Evolutionary conservation across 37 sponge, comb jelly and placozoan genomes (phyloP), one percentile per base, ranked within the genome.

Genomic region (Chondrilla cf. caribensis): DNA sequence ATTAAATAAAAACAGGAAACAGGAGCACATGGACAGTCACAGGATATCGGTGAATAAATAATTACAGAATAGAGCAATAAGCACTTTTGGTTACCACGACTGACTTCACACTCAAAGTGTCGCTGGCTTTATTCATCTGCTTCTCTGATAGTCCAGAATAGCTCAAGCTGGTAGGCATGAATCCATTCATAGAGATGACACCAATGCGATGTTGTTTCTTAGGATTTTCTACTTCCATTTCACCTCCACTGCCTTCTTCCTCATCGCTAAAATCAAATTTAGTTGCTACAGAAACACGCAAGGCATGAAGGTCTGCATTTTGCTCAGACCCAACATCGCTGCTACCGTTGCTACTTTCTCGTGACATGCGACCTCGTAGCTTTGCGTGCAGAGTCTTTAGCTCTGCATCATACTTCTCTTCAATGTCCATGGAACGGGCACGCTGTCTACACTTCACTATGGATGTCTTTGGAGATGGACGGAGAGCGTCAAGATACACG

Each of bases 231-330:
- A 73, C 44, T 22, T 73, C 76, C 76, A 73, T 73, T 37, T 70
- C 71, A 29, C 39, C 31, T 32, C 36, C 76, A 40, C 76, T 73
- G 25, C 76, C 76, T 4, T 73, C 76, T 6, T 90, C 91, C 25
- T 90, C 91, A 43, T 90, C 91, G 38, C 91, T 90, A 42, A 86
- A 59, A 18, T 90, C 87, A 86, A 90, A 86, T 66, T 62, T 75
- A 0, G 84, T 65, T 17, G 83, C 81, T 7, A 84, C 44, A 0
- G 84, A 84, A 37, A 77, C 70, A n/a, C 84, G 68, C 22, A 89
- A 79, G 31, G 81, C 82, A 28, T 22, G 36, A 70, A 89, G 43
- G 24, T 89, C 90, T 26, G 25, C 22, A 4, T n/a, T 80, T 18
- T 73, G 79, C 38, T 88, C 88, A 37, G 35, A 41, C 17, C 71